Percentiles rank a stretch among this genome's conserved stretches.
phyloP scores from a whole-genome alignment of 2,888 invertebrate genomes.

The Thymelicus acteon region DNA sequence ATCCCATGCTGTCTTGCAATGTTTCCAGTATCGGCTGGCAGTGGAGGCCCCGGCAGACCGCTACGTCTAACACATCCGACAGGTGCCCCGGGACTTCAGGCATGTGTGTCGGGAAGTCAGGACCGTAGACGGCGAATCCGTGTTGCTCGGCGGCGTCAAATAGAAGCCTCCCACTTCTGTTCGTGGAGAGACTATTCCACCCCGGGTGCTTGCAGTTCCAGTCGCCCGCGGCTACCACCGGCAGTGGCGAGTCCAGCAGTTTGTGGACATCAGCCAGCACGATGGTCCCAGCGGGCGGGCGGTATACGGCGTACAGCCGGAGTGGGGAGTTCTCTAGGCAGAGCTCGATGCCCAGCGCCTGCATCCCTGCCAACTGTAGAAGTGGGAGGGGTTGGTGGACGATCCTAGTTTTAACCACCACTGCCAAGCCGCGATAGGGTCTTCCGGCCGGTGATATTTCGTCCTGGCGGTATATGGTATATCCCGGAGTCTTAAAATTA shows the following conservation, averaged over 20 bases:
- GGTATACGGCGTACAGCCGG: constrained; percentile 32
- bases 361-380: neutral
- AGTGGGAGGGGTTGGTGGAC: constrained; percentile 32
- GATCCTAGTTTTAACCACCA: neutral
- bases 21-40: neutral
- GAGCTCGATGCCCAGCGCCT: constrained; percentile 36
- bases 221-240: constrained; percentile 29
- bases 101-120: constrained; percentile 37
- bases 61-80: constrained; percentile 38
- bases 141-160: constrained; percentile 25
- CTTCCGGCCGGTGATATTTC: too few species aligned
- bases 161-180: constrained; percentile 17
- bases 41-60: constrained; percentile 14
- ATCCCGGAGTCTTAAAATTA: too few species aligned
- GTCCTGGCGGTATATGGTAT: too few species aligned
- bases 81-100: neutral
- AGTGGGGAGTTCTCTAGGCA: neutral
- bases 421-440: too few species aligned
- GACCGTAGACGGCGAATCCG: constrained; percentile 34
- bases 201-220: constrained; percentile 39
- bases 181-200: constrained; percentile 18
- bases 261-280: constrained; percentile 2
- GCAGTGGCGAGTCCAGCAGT: neutral
- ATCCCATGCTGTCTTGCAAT: constrained; percentile 17
- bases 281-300: constrained; percentile 19